These are phyloP conservation scores for Apamea monoglypha DNA, from an alignment of 2,888 invertebrate species.

Conservation along the genomic window DNA sequence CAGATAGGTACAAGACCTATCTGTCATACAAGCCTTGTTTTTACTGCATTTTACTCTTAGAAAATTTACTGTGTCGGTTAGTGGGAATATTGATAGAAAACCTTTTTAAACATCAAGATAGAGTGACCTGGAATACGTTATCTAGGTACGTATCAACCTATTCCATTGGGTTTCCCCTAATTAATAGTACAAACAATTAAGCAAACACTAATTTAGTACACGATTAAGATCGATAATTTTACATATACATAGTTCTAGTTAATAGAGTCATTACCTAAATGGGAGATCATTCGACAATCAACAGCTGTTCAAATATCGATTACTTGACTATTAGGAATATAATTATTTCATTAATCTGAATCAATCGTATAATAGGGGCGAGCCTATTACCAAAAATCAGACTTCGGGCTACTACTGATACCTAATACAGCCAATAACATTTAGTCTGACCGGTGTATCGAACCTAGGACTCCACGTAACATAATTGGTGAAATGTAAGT, in stretches of 20 bases:
- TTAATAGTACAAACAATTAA: constrained; percentile 4
- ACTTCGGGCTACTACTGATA: too few relatives aligned
- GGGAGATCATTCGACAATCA: not conserved
- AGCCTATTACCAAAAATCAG: not conserved
- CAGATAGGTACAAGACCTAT: too few relatives aligned
- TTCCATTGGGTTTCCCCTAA: not conserved
- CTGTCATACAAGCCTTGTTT: not conserved
- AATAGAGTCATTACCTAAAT: not conserved
- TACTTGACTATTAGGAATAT: not conserved
- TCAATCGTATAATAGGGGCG: not conserved
- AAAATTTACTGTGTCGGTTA: not conserved
- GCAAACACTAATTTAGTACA: not conserved
- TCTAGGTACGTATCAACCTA: not conserved
- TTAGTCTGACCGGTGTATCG: not conserved
- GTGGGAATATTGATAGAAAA: not conserved
- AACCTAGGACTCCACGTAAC: not conserved
- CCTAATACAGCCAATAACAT: not conserved
- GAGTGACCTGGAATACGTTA: not conserved
- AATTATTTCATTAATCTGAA: not conserved
- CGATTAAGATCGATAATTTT: not conserved
- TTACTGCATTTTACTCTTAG: not conserved
- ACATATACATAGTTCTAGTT: not conserved
- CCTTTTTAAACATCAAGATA: not conserved
- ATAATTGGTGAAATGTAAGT: not conserved
- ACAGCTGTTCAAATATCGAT: not conserved